Base-by-base conservation (phyloP, 2,888 invertebrate genomes). In the Branchellion lobata region DNA sequence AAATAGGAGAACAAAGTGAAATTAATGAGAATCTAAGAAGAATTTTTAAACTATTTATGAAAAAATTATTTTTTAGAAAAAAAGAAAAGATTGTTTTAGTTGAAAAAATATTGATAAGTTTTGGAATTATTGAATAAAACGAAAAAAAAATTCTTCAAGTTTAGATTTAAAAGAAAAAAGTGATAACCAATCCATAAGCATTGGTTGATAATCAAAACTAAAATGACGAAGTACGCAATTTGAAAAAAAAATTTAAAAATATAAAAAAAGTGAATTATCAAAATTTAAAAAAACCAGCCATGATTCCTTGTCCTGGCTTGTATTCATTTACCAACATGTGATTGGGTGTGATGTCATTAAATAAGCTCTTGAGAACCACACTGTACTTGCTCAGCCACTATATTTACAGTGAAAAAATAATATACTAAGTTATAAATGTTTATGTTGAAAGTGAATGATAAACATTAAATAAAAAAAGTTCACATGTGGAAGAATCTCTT, bases 321-420 rank as follows among this genome's bases (percentile, higher is more conserved):
- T 98, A 98, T 88, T 98, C 97, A 89, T 98, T 98, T 0, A 98
- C 92, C 51, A 98, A 89, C 0, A 96, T 92, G 89, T 98, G 98
- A 88, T 98, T 98, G 0, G 96, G 93, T 74, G 90, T 90, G 82
- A 91, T 91, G 1, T 90, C 90, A 71, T 90, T 91, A 89, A 95
- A 94, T 53, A 92, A 85, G 83, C 91, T 90, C 5, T 94, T 87
- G 14, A 88, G 86, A 82, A 91, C 89, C 81, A 96, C 91, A 31
- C 94, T 89, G 85, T 92, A 93, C 24, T 85, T 87, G 84, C 91
- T 90, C 40, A 97, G 89, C 96, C 96, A 96, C 86, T 91, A 82
- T 40, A 84, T 27, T 36, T 51, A 1, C 34, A 78, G 18, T 24
- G 33, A 57, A 29, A 61, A 61, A 65, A 8, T 65, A 65, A 21